A percentile compares a stretch with the other conserved stretches of the same genome.
These are phyloP conservation scores for Bombyx huttoni DNA, from an alignment of 2,888 invertebrate species.

Conservation along the genomic window DNA sequence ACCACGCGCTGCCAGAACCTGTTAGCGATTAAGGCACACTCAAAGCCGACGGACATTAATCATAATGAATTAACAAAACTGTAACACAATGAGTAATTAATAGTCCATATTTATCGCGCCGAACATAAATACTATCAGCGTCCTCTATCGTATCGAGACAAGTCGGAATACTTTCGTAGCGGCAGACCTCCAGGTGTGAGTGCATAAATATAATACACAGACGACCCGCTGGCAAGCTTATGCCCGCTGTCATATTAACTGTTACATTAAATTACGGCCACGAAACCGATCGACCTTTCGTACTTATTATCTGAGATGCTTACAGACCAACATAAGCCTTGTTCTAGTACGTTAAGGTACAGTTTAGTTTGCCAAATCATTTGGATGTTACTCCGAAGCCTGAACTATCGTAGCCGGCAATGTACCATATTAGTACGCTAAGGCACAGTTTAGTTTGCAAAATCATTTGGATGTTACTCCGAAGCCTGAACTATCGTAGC, in stretches of 20 bases:
- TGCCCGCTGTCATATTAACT: constrained; percentile 72
- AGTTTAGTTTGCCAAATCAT: constrained; percentile 7
- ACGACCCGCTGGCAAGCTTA: constrained; percentile 69
- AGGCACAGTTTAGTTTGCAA: constrained; percentile 10
- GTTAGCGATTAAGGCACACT: constrained; percentile 8
- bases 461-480: constrained; percentile 12
- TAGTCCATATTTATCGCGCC: constrained; percentile 57
- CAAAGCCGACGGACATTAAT: constrained; percentile 36
- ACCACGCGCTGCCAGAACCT: not conserved
- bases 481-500: constrained; percentile 13
- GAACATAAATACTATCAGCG: constrained; percentile 54
- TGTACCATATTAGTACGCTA: constrained; percentile 41
- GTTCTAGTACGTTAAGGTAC: constrained; percentile 3
- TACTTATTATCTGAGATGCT: constrained; percentile 37
- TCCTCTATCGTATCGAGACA: constrained; percentile 54
- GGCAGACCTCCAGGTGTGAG: constrained; percentile 69
- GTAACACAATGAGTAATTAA: constrained; percentile 66
- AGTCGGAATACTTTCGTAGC: constrained; percentile 45
- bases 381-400: constrained; percentile 14
- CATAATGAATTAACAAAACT: constrained; percentile 61
- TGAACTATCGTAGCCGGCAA: constrained; percentile 26
- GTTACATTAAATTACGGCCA: constrained; percentile 71
- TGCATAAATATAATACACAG: constrained; percentile 66
- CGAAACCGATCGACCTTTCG: constrained; percentile 50
- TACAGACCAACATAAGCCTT: constrained; percentile 20